Base-by-base conservation (phyloP, 2,797 vertebrate genomes). In the Anabacerthia variegaticeps region DNA sequence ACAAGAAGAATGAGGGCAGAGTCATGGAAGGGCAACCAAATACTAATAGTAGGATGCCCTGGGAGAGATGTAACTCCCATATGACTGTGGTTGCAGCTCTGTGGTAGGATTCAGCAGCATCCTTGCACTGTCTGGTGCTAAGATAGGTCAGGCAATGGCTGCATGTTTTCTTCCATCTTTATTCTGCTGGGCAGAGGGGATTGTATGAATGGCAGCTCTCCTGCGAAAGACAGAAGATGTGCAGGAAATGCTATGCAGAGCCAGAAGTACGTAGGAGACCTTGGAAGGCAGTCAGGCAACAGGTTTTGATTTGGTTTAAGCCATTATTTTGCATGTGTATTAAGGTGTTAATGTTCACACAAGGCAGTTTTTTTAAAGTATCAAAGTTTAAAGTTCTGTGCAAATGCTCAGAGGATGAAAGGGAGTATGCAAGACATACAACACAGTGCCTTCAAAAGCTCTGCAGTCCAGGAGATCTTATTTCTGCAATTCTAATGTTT, bases 391-490 rank as follows among this genome's bases (percentile, higher is more conserved):
- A 79, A 74, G 37, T 27, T 55, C 36, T 49, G 46, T 68, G 32
- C 56, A 77, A 44, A 58, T 61, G 44, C 56, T 21, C 26, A 21
- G 61, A 54, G 84, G 63, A 30, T 69, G 41, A 63, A 85, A 46
- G 49, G 61, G 37, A 91, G 68, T 56, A 56, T 85, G 79, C 52
- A 67, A 54, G 23, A 51, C 37, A 8, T 69, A 49, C 48, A 75
- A 34, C 36, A 26, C 13, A 26, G 20, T 88, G 63, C 77, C 84
- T 89, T 75, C 72, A 74, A 95, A 89, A 92, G 32, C 85, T 87
- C 56, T 73, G 55, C 5, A 0, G 14, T 66, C 77, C 28, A 34
- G n/a, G 52, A 87, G 65, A 59, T 54, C 52, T 58, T 88, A 51
- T 89, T 93, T 88, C 67, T 67, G 68, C 14, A 2, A 20, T 73